Evolutionary conservation across 2,113 vertebrate species (phyloP).

Genomic region (Rhinogobius similis): DNA sequence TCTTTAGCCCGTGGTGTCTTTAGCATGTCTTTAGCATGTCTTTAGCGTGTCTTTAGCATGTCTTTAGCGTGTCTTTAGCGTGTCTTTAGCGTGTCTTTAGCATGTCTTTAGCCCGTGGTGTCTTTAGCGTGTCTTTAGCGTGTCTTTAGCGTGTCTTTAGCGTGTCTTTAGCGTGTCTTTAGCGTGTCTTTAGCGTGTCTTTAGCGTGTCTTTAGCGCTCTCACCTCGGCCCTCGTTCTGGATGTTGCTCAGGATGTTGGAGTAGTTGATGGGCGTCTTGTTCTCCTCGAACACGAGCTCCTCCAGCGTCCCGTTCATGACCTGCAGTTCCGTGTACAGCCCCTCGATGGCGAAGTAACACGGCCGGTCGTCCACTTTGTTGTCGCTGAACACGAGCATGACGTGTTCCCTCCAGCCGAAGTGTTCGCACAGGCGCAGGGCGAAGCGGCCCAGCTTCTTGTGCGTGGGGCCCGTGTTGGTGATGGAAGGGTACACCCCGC

Average conservation of each 20-base stretch:
- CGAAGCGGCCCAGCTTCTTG: conserved; percentile 88
- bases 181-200: no score
- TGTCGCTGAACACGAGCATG: conserved; percentile 85
- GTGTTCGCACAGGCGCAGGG: conserved; percentile 78
- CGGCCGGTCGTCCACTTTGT: conserved; percentile 78
- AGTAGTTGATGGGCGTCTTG: conserved; percentile 72
- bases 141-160: no score
- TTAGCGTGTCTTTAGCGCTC: conserved; percentile 31
- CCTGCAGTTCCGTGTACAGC: conserved; percentile 77
- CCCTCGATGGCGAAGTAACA: conserved; percentile 90
- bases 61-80: no score
- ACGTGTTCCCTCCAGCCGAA: conserved; percentile 85
- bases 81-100: no score
- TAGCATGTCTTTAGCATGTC: no score
- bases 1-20: no score
- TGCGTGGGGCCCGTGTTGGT: conserved; percentile 90
- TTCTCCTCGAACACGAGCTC: conserved; percentile 80
- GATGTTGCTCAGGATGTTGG: conserved; percentile 78
- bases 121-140: no score
- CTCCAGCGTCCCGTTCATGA: conserved; percentile 78
- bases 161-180: no score
- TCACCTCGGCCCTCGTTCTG: conserved; percentile 79
- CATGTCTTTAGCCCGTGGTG: no score
- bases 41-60: no score
- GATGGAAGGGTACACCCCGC: conserved; percentile 75